A percentile compares a stretch with the other conserved stretches of the same genome.
These are phyloP conservation scores for Pseudococcus longispinus DNA, from an alignment of 2,888 invertebrate genomes.

Conservation along the genomic window DNA sequence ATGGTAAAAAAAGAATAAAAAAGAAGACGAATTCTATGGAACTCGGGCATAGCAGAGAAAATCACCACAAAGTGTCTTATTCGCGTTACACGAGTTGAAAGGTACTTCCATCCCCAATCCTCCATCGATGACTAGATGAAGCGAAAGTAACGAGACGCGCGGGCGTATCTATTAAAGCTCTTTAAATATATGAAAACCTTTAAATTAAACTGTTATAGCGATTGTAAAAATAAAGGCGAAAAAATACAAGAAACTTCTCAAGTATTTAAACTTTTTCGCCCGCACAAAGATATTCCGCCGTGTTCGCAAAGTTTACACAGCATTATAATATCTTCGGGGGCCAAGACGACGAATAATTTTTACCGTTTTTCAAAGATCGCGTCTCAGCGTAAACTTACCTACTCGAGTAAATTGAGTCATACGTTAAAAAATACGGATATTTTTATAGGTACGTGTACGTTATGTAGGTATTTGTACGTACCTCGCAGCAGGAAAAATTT, in stretches of 20 bases:
- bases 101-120: not conserved
- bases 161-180: not conserved
- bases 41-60: not conserved
- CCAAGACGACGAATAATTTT: not conserved
- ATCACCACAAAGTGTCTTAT: not conserved
- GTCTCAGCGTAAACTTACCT: not conserved
- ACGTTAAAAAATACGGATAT: not conserved
- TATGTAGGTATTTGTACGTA: no score
- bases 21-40: not conserved
- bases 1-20: not conserved
- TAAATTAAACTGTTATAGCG: slow-evolving; percentile 5
- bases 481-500: not conserved
- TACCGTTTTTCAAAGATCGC: not conserved
- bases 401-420: not conserved
- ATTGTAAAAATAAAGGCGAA: not conserved
- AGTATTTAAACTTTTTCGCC: not conserved
- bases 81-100: not conserved
- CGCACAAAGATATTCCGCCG: not conserved
- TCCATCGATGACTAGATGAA: not conserved
- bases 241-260: not conserved
- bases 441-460: not conserved
- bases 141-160: not conserved
- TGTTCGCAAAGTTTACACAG: not conserved
- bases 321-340: not conserved
- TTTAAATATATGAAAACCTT: slow-evolving; percentile 2